Base-by-base conservation (phyloP, 2,888 invertebrate species). In the Chymomyza caudatula region DNA sequence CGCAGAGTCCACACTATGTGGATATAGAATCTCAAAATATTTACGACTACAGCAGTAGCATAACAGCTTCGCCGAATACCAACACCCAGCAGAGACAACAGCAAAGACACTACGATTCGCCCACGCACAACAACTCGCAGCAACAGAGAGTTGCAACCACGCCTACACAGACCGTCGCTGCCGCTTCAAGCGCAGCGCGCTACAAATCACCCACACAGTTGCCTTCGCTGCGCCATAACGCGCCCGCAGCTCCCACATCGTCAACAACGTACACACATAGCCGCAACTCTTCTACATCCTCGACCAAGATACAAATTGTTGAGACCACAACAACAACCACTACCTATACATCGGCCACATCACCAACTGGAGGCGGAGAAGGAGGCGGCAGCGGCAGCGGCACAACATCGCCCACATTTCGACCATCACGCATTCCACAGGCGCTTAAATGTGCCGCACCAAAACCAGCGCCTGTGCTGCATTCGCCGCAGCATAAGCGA, bases 361-460 rank as follows among this genome's bases (percentile, higher is more conserved):
- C 78, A 65, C 85, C 81, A 67, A 74, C 69, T 19, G 43, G 55
- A 17, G 63, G 57, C 43, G 64, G 70, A 42, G 73, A 63, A 22
- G 62, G 59, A 8, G 76, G 68, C 15, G 61, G 71, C 20, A 71
- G 69, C 22, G 76, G 68, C 15, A 61, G 71, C 20, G 74, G 69
- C 22, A 82, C 88, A 29, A 85, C 89, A 71, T 88, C 88, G 80
- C 90, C 88, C 68, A 89, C 86, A 89, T 91, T 88, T 88, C 91
- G 88, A 80, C 91, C 83, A 86, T 92, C 87, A 91, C 92, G 90
- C 92, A 93, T 91, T 93, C 93, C 89, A 92, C 93, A 89, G 70
- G 90, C 90, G 52, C 81, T 90, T 55, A 90, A 89, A 73, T 85
- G 87, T 65, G 85, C 82, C 55, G 75, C 86, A 52, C 62, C 88